Conservation (phyloP, 2,797 vertebrate species). For the Anomalospiza imberbis region DNA sequence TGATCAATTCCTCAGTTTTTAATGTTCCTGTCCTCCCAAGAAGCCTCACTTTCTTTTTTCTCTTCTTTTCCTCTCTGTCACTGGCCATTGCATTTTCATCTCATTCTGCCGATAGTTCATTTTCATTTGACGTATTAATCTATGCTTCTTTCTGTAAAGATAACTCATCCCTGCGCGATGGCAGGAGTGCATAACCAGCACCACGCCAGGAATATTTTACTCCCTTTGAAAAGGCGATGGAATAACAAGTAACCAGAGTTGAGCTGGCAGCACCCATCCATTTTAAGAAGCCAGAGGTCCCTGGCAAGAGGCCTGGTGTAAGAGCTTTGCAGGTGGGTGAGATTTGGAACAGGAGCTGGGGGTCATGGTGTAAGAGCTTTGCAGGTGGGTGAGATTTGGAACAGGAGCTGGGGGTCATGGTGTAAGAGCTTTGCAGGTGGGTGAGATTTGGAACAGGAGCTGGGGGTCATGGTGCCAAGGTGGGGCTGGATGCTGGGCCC, state of each 20-base stretch:
- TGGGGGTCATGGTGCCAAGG: not conserved
- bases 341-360: not conserved
- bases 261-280: not conserved
- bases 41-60: not conserved
- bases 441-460: not conserved
- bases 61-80: not conserved
- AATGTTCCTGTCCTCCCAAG: not conserved
- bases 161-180: slow-evolving; percentile 35
- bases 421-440: not conserved
- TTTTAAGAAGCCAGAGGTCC: not conserved
- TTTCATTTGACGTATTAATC: slow-evolving; percentile 64
- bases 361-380: accelerated
- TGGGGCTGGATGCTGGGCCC: not conserved
- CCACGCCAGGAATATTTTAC: slow-evolving; percentile 43
- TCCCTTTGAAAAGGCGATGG: not conserved
- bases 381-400: not conserved
- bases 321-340: not conserved
- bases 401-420: not conserved
- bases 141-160: slow-evolving; percentile 41
- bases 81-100: slow-evolving; percentile 10
- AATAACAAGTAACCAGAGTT: slow-evolving; percentile 24
- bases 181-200: slow-evolving; percentile 11
- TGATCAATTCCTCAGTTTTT: not conserved
- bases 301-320: not conserved
- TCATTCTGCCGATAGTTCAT: slow-evolving; percentile 47